Percentiles rank a stretch among this genome's conserved stretches.
Conservation (phyloP, 2,888 invertebrate genomes). For the Sinodicranocentrus sp. region DNA sequence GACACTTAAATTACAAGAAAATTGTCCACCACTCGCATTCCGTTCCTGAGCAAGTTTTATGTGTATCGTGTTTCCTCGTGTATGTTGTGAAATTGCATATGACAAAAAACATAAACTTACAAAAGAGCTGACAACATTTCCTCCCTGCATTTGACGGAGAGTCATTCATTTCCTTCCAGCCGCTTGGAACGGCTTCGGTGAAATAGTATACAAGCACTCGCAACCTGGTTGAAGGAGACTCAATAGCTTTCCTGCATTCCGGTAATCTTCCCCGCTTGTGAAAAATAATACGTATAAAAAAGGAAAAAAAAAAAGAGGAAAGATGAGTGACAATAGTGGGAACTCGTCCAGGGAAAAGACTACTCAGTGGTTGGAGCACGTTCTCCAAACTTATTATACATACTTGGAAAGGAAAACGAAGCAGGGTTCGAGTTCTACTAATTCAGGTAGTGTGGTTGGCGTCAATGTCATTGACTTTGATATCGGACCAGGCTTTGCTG, state of each 20-base stretch:
- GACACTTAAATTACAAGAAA: conserved; percentile 32
- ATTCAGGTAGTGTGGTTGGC: conserved; percentile 38
- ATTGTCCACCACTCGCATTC: background rate
- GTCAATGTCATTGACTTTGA: conserved; percentile 71
- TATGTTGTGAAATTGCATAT: background rate
- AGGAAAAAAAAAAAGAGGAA: conserved; percentile 1
- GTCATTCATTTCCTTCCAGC: conserved; percentile 37
- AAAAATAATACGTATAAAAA: background rate
- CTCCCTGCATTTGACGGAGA: conserved; percentile 31
- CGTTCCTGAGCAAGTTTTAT: background rate
- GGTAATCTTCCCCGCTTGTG: background rate
- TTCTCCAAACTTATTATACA: conserved; percentile 75
- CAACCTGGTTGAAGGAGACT: background rate
- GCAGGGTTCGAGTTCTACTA: background rate
- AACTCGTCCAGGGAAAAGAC: conserved; percentile 75
- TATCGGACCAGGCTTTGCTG: conserved; percentile 73
- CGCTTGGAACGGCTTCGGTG: background rate
- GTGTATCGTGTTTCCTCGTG: conserved; percentile 1
- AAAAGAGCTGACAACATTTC: background rate
- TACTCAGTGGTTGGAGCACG: conserved; percentile 75
- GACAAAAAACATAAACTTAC: background rate
- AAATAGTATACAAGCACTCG: background rate
- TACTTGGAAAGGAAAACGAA: conserved; percentile 64
- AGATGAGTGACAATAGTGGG: conserved; percentile 69
- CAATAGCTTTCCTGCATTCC: background rate